phyloP scores from a whole-genome alignment of 1,140 invertebrate species.

The Aradophagus sp. region DNA sequence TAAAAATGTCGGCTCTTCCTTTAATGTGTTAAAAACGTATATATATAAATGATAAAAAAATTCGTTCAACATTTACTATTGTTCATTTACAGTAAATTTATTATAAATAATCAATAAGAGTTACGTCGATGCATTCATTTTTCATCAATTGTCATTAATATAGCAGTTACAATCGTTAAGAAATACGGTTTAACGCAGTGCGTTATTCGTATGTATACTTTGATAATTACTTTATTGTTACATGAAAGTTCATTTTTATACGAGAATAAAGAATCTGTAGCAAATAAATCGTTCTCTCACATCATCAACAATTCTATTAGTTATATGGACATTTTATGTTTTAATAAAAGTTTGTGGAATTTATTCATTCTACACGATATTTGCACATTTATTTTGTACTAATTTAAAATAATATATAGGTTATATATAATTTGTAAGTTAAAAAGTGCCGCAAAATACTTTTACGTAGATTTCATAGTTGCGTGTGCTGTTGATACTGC shows the following conservation, averaged over 20 bases:
- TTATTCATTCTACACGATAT: constrained; percentile 21
- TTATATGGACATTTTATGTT: neutral
- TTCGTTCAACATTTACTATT: neutral
- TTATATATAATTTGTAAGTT: constrained; percentile 15
- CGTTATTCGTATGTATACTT: constrained; percentile 22
- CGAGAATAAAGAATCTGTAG: constrained; percentile 15
- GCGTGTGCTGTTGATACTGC: constrained; percentile 9
- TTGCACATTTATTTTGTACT: constrained; percentile 21
- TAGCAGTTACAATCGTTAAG: constrained; percentile 9
- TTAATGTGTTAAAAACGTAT: constrained; percentile 1
- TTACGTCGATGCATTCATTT: constrained; percentile 11
- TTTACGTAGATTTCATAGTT: constrained; percentile 21
- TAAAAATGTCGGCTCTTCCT: constrained; percentile 5
- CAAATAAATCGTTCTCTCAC: constrained; percentile 1
- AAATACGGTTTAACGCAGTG: constrained; percentile 8
- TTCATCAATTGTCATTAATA: constrained; percentile 14
- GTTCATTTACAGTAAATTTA: neutral
- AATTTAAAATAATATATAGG: constrained; percentile 3
- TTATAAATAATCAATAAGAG: too few relatives aligned
- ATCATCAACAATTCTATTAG: constrained; percentile 2
- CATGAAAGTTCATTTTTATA: constrained; percentile 34
- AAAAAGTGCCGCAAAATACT: constrained; percentile 3
- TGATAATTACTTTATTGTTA: constrained; percentile 26
- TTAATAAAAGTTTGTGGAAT: constrained; percentile 3
- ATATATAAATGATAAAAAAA: neutral